Evolutionary conservation across 2,888 invertebrate species (phyloP).

Genomic region (Rhingia campestris): DNA sequence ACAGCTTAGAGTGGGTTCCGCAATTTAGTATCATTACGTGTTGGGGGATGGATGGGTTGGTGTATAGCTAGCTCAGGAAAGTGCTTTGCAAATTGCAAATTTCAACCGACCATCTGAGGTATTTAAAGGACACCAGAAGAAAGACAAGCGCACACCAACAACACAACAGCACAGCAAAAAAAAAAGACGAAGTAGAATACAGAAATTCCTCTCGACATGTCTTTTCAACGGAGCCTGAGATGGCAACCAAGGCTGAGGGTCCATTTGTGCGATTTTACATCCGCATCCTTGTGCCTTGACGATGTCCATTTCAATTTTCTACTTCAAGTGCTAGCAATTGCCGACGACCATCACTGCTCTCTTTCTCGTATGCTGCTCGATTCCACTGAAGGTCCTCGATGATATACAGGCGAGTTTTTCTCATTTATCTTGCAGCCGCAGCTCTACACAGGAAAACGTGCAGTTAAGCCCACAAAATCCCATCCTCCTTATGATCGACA

Average conservation of each 20-base stretch:
- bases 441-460: conserved; percentile 41
- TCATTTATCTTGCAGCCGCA: conserved; percentile 43
- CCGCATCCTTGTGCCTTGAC: conserved; percentile 21
- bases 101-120: conserved; percentile 39
- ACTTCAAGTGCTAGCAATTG: conserved; percentile 40
- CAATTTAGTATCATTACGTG: conserved; percentile 49
- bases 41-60: not conserved
- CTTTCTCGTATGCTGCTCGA: conserved; percentile 19
- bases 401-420: conserved; percentile 19
- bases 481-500: conserved; percentile 49
- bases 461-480: conserved; percentile 60
- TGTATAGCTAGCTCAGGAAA: not conserved
- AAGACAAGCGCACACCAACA: too few species aligned
- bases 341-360: conserved; percentile 2
- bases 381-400: conserved; percentile 12
- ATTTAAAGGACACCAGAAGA: conserved; percentile 30
- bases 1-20: conserved; percentile 19
- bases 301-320: conserved; percentile 62
- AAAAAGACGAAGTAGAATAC: not conserved
- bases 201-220: conserved; percentile 32
- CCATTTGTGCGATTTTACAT: conserved; percentile 49
- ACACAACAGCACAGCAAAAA: not conserved
- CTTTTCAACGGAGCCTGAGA: conserved; percentile 22
- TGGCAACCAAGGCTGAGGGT: not conserved
- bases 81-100: conserved; percentile 42